Conservation (phyloP, 2,113 vertebrate species). For the Prionailurus viverrinus region DNA sequence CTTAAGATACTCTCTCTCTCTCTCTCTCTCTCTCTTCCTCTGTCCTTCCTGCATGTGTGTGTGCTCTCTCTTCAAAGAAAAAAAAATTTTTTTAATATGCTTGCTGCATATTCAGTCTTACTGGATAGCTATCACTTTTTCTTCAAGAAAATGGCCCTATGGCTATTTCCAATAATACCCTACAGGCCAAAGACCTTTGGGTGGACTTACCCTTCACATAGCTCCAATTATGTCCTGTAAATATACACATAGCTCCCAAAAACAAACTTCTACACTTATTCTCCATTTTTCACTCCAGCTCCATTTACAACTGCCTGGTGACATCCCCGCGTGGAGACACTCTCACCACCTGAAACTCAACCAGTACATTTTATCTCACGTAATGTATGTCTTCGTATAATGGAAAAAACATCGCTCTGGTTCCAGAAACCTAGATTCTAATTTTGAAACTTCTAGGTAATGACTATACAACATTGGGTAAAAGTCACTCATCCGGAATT, state of each 20-base stretch:
- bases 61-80: background rate
- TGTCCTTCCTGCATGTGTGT: too few relatives aligned
- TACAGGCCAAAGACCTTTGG: background rate
- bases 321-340: background rate
- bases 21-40: too few relatives aligned
- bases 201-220: background rate
- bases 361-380: background rate
- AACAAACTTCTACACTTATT: slow-evolving; percentile 7
- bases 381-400: background rate
- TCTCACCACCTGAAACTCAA: background rate
- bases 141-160: background rate
- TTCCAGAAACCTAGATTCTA: slow-evolving; percentile 31
- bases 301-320: background rate
- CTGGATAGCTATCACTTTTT: background rate
- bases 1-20: too few relatives aligned
- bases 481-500: background rate
- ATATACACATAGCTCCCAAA: slow-evolving; percentile 5
- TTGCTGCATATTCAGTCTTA: background rate
- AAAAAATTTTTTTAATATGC: background rate
- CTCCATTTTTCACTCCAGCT: slow-evolving; percentile 10
- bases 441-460: slow-evolving; percentile 28
- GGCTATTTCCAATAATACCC: slow-evolving; percentile 39
- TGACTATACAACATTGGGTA: background rate
- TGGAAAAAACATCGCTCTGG: background rate
- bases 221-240: slow-evolving; percentile 17